Base-by-base conservation (phyloP, 37 sponge, comb jelly and placozoan species). In the Axinella damicornis region DNA sequence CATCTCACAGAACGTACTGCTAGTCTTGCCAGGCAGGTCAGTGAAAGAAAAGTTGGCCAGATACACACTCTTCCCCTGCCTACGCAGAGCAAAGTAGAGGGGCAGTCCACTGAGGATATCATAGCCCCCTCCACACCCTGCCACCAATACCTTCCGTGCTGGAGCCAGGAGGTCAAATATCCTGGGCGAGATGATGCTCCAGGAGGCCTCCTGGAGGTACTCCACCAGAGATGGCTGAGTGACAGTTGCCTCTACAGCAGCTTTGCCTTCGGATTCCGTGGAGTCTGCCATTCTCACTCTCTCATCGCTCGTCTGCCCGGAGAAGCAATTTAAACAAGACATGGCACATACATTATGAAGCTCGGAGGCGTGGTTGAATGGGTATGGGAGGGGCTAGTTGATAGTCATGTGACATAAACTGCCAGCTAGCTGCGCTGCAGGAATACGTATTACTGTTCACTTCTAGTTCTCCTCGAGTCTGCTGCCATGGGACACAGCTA, bases 91-190 rank as follows among this genome's bases (percentile, higher is more conserved):
- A 46, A 82, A 85, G 69, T 82, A 85, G 5, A 93, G 78, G 1
- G 94, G 94, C 1, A 93, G 80, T 5, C 83, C 89, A 61, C 90
- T 89, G 28, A 81, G 54, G 20, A 89, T 25, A 60, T 93, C 94
- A 74, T 89, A 93, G 16, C 94, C 94, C 1, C 90, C 94, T 19
- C 94, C 90, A 78, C 88, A 87, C 0, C 90, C 90, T 30, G 87
- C 81, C 22, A 89, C 34, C 0, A 94, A 77, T 9, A 89, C 63
- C 19, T 33, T 81, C 34, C 78, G 65, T 21, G 67, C n/a, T 21
- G 71, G 1, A 38, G 79, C 40, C 30, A 89, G 76, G 36, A 89
- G 69, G 11, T 82, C 72, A 74, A 94, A 94, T 20, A 94, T 71
- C 19, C 80, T 77, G 27, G 85, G 85, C 2, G 54, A 62, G 2